Conservation (phyloP, 2,888 invertebrate species). For the Yponomeuta plumbellus region DNA sequence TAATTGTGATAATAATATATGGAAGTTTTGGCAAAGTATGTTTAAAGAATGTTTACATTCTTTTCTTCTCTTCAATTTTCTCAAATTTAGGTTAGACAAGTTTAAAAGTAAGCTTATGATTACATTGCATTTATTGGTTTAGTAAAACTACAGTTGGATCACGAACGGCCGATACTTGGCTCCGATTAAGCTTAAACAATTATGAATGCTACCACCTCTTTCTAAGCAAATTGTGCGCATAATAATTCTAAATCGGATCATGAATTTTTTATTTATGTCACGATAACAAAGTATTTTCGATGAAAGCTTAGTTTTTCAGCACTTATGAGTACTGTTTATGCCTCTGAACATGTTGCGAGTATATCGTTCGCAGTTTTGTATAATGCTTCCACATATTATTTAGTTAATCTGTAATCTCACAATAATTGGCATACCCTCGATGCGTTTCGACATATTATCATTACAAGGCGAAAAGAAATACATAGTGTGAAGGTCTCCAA, state of each 20-base stretch:
- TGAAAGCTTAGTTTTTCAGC: background rate
- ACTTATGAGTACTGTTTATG: background rate
- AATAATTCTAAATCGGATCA: background rate
- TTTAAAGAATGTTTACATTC: constrained; percentile 59
- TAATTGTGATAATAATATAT: constrained; percentile 73
- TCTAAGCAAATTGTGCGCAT: background rate
- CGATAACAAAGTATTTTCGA: background rate
- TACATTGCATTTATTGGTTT: background rate
- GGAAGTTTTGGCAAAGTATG: constrained; percentile 69
- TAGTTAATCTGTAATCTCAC: constrained; percentile 49
- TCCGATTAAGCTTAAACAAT: too few species aligned
- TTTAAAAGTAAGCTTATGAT: constrained; percentile 30
- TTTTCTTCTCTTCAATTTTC: constrained; percentile 53
- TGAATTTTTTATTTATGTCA: background rate
- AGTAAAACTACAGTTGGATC: background rate
- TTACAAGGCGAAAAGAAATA: background rate
- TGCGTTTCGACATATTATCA: background rate
- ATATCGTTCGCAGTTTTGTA: constrained; percentile 33
- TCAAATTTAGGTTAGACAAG: constrained; percentile 46
- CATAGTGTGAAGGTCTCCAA: background rate
- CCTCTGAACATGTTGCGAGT: constrained; percentile 3
- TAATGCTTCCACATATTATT: constrained; percentile 73
- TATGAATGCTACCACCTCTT: background rate
- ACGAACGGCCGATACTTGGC: background rate
- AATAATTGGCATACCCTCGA: constrained; percentile 44